These are phyloP conservation scores for Leptinotarsa peninsularis DNA, from an alignment of 2,888 invertebrate genomes.

Conservation along the genomic window DNA sequence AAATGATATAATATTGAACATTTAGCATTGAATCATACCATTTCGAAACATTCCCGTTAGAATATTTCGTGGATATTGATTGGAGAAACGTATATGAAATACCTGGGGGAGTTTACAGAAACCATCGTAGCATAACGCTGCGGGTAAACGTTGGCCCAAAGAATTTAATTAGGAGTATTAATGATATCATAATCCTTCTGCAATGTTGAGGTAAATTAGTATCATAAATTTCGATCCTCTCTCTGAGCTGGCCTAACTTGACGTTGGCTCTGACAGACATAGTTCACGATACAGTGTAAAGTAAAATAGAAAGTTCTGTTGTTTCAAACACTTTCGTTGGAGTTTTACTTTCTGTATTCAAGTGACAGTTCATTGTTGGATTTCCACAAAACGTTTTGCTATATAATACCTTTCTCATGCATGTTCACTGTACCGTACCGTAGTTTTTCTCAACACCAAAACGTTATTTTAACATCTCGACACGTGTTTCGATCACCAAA, in stretches of 20 bases:
- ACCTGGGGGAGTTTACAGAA: not conserved
- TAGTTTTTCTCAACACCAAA: too few species aligned
- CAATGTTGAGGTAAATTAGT: constrained; percentile 36
- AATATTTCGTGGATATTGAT: not conserved
- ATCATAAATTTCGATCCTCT: constrained; percentile 32
- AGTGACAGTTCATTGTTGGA: too few species aligned
- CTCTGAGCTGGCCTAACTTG: not conserved
- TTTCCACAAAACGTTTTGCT: too few species aligned
- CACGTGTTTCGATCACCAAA: too few species aligned
- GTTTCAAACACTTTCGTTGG: not conserved
- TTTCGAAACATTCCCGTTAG: not conserved
- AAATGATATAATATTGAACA: too few species aligned
- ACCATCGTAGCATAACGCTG: not conserved
- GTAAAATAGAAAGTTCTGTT: not conserved
- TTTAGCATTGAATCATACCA: too few species aligned
- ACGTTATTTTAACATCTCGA: too few species aligned
- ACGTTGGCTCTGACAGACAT: not conserved
- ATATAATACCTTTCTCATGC: too few species aligned
- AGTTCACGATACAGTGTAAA: not conserved
- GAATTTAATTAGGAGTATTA: constrained; percentile 24
- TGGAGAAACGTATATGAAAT: not conserved
- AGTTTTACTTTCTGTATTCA: too few species aligned
- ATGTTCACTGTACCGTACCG: too few species aligned
- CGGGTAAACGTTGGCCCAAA: not conserved
- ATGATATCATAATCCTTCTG: constrained; percentile 36